Base-by-base conservation (phyloP, 2,113 vertebrate genomes). In the Forbesichthys agassizii region DNA sequence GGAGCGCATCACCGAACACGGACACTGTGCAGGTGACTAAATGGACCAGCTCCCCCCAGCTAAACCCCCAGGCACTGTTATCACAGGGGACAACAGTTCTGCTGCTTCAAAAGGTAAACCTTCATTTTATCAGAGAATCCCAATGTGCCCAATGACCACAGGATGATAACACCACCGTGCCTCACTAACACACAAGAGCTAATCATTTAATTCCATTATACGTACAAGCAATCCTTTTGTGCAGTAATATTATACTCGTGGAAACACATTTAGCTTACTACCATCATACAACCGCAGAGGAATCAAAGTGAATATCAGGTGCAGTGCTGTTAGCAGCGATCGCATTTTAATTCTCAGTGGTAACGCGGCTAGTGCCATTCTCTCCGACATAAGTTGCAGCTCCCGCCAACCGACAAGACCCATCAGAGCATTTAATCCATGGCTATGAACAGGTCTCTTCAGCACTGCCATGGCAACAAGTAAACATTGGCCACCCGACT, bases 391-490 rank as follows among this genome's bases (percentile, higher is more conserved):
- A 69, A 83, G 63, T 61, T 83, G 81, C 75, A 65, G 67, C 68
- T 73, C 64, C 73, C 65, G 53, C 77, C 72, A 66, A 53, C 71
- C 57, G 71, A 80, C 61, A 78, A 86, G 83, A 75, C 81, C 74
- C 82, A 72, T 56, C 68, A 42, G 63, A 53, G 51, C 79, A 67
- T 59, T 79, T 88, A 86, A 88, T 78, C 75, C 76, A 77, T 75
- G 36, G 36, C 77, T 71, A 79, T 84, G 75, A 81, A 71, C 63
- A 5, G 72, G 83, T 75, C 82, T 80, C 82, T 86, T 79, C 78
- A 81, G 51, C 42, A 89, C 69, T 83, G 65, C 86, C 86, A 86
- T 91, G 78, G 79, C 81, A 86, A 89, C 89, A 75, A 54, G 78
- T 88, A 88, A 91, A 91, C 88, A 91, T 76, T 59, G 66, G 78